Conservation (phyloP, 1,140 invertebrate genomes). For the Dendrolimus kikuchii region DNA sequence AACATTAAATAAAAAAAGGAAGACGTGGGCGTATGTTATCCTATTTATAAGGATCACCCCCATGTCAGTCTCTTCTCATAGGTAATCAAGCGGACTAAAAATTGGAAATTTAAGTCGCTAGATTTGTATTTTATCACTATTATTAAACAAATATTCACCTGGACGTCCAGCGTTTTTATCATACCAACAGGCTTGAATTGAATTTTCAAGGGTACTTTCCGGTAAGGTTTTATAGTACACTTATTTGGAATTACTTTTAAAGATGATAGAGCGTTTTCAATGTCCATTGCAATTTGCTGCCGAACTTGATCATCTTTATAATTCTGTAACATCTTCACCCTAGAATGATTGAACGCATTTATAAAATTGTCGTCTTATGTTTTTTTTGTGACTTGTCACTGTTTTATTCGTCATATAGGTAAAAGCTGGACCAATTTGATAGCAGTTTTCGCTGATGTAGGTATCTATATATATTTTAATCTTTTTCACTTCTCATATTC, state of each 20-base stretch:
- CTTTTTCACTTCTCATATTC: too few species aligned
- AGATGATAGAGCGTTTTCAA: conserved; percentile 47
- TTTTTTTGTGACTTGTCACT: too few species aligned
- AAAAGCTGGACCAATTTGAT: too few species aligned
- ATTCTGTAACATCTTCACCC: conserved; percentile 41
- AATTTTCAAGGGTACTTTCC: conserved; percentile 54
- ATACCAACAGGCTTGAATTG: conserved; percentile 58
- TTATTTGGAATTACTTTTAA: conserved; percentile 56
- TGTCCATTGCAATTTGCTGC: conserved; percentile 47
- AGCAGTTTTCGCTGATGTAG: too few species aligned
- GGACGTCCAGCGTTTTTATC: conserved; percentile 49
- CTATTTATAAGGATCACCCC: too few species aligned
- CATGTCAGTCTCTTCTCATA: too few species aligned
- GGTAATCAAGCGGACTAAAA: too few species aligned
- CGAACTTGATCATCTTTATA: conserved; percentile 46
- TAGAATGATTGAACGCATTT: conserved; percentile 15
- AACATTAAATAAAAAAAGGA: too few species aligned
- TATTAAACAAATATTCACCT: conserved; percentile 27
- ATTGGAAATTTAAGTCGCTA: background rate
- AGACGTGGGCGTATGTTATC: too few species aligned
- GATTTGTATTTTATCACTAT: background rate
- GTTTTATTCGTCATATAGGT: too few species aligned
- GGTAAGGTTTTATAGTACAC: conserved; percentile 44
- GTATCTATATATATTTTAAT: too few species aligned
- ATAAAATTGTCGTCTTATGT: background rate